phyloP scores from a whole-genome alignment of 2,113 vertebrate species.

The Tympanuchus pallidicinctus region DNA sequence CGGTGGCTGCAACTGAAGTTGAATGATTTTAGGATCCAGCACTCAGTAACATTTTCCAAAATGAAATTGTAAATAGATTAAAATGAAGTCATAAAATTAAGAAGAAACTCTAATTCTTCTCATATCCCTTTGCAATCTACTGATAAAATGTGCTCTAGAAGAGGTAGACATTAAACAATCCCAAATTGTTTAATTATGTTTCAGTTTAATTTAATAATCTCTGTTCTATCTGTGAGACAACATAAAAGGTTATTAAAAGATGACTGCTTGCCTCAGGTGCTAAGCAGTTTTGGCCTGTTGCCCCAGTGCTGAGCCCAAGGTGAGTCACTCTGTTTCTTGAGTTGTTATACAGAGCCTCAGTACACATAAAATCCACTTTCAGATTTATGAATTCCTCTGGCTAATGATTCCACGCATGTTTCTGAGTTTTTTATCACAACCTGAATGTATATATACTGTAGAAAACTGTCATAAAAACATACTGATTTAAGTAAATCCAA shows the following conservation, averaged over 20 bases:
- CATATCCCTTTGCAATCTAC: not conserved
- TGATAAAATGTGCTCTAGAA: not conserved
- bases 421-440: not conserved
- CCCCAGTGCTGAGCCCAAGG: not conserved
- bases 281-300: not conserved
- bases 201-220: constrained; percentile 28
- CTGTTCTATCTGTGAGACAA: constrained; percentile 15
- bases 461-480: not conserved
- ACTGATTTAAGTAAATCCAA: not conserved
- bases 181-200: not conserved
- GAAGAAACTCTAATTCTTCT: not conserved
- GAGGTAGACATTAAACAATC: not conserved
- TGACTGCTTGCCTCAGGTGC: constrained; percentile 1
- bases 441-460: not conserved
- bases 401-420: not conserved
- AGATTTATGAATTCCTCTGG: not conserved
- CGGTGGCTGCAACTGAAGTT: not conserved
- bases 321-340: not conserved
- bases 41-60: not conserved
- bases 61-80: constrained; percentile 7
- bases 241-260: not conserved
- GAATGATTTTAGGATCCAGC: not conserved
- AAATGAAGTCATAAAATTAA: not conserved
- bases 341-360: not conserved
- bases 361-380: not conserved